Percentiles rank a stretch among this genome's conserved stretches.
Evolutionary conservation across 2,888 invertebrate genomes (phyloP).

Genomic region (Thera britannica): DNA sequence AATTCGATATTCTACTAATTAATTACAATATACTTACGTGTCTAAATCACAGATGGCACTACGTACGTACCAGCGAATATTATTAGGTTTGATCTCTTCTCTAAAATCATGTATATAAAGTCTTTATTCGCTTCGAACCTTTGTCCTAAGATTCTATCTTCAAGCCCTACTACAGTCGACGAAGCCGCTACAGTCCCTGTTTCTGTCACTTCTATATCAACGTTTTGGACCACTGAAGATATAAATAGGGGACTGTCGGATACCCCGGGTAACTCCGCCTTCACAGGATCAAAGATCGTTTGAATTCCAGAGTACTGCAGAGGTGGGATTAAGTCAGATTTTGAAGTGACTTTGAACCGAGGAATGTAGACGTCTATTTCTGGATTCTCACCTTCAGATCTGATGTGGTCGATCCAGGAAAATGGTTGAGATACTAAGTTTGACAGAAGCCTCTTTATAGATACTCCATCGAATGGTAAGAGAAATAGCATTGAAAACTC

Average conservation of each 20-base stretch:
- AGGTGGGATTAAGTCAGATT: conserved; percentile 71
- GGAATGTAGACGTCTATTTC: conserved; percentile 86
- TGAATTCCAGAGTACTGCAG: conserved; percentile 85
- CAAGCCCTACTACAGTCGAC: conserved; percentile 80
- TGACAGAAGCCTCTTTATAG: conserved; percentile 76
- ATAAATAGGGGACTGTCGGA: conserved; percentile 83
- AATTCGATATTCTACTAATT: background rate
- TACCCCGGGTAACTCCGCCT: conserved; percentile 86
- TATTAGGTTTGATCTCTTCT: conserved; percentile 85
- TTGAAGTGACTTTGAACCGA: conserved; percentile 82
- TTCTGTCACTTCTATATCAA: conserved; percentile 89
- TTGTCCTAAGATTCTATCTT: conserved; percentile 76
- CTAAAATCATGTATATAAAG: conserved; percentile 87
- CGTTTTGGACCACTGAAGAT: conserved; percentile 87
- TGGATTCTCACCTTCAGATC: conserved; percentile 66
- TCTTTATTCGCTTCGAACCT: conserved; percentile 87
- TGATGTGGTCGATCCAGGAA: conserved; percentile 80
- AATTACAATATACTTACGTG: background rate
- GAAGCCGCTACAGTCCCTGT: conserved; percentile 89
- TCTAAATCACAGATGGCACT: conserved; percentile 55
- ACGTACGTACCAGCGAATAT: conserved; percentile 86
- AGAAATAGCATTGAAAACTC: conserved; percentile 87
- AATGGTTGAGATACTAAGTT: conserved; percentile 77
- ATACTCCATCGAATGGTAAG: conserved; percentile 85
- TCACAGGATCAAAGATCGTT: conserved; percentile 85